Conservation (phyloP, 2,113 vertebrate genomes). For the Pantherophis guttatus region DNA sequence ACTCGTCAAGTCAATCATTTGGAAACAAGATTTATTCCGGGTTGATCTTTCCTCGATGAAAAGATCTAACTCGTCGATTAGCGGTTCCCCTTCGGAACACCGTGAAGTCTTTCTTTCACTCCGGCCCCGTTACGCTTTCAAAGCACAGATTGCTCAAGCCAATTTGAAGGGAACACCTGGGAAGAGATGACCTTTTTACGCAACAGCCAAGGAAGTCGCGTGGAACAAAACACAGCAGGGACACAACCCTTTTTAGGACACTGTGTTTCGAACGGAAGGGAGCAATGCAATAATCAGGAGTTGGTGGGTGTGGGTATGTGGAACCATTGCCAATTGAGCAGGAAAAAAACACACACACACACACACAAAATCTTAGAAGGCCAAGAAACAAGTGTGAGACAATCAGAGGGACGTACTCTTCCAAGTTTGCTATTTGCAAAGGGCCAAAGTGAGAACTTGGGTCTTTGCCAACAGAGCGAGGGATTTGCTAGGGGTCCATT, state of each 20-base stretch:
- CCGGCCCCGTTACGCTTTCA: background rate
- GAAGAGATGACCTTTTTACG: background rate
- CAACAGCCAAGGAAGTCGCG: background rate
- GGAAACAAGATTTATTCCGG: background rate
- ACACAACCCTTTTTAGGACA: background rate
- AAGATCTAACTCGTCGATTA: background rate
- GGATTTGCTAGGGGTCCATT: background rate
- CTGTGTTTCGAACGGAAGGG: background rate
- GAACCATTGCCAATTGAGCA: background rate
- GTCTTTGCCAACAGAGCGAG: background rate
- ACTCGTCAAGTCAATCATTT: background rate
- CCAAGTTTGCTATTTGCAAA: background rate
- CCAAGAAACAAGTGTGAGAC: background rate
- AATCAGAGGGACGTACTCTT: background rate
- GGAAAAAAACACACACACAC: background rate
- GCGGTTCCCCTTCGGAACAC: background rate
- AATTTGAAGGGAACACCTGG: background rate
- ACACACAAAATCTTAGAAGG: background rate
- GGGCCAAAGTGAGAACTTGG: background rate
- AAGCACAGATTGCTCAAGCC: background rate
- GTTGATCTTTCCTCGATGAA: background rate
- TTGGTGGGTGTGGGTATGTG: background rate
- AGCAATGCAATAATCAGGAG: background rate
- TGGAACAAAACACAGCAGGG: background rate
- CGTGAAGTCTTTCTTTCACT: background rate